These are phyloP conservation scores for Echinometra lucunter DNA, from an alignment of 53 echinoderm and acorn worm genomes.

Conservation along the genomic window DNA sequence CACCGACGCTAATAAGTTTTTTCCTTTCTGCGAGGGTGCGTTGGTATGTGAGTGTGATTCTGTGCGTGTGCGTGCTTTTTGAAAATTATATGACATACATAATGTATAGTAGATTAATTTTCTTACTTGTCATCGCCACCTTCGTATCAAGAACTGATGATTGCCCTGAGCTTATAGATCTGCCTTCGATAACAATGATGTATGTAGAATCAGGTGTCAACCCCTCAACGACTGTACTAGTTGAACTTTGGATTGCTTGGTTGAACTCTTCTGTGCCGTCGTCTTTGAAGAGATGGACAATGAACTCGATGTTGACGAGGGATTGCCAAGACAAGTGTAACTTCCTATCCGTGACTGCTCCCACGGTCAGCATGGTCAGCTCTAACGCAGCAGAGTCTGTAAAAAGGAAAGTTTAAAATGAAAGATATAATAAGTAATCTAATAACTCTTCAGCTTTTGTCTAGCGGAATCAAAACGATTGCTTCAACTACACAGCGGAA, in stretches of 20 bases:
- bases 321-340: neutral
- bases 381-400: neutral
- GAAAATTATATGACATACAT: too few relatives aligned
- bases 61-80: neutral
- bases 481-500: too few relatives aligned
- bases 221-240: neutral
- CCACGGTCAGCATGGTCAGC: neutral
- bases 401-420: neutral
- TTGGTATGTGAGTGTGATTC: neutral
- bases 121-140: neutral
- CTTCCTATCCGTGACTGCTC: conserved; percentile 15
- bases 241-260: neutral
- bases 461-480: too few relatives aligned
- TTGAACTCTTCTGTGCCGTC: conserved; percentile 26
- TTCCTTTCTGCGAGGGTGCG: neutral
- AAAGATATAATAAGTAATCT: too few relatives aligned
- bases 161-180: neutral
- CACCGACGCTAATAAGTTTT: too few relatives aligned
- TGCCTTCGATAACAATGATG: conserved; percentile 1
- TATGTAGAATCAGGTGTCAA: conserved; percentile 5
- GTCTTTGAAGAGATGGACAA: conserved; percentile 40
- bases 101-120: neutral
- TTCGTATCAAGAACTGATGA: neutral
- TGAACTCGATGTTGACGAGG: neutral
- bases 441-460: too few relatives aligned